Evolutionary conservation across 2,888 invertebrate species (phyloP), one percentile per base, ranked within the genome.

Genomic region (Monoplex corrugatus): DNA sequence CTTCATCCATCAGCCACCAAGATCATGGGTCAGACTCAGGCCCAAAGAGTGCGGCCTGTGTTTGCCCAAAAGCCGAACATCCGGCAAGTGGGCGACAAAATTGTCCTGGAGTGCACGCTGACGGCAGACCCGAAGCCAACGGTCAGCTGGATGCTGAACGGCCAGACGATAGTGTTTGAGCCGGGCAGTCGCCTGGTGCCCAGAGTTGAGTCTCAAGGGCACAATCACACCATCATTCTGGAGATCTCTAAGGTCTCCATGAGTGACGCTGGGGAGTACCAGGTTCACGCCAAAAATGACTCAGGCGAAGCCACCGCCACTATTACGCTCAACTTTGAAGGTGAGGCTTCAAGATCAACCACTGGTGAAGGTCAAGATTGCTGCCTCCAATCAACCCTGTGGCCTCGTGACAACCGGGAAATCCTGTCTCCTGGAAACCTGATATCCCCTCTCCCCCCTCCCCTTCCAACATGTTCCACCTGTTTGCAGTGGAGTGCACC

Each of bases 61-160:
- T 99, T 99, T 96, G 98, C 98, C 92, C 98, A 98, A 97, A 99
- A 99, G 96, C 99, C 99, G 92, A 98, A 98, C 96, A 99, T 99
- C 97, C 98, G 99, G 97, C 99, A 99, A 96, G 98, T 95, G 98
- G 99, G 98, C 93, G 93, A 94, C 45, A 97, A 98, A 92, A 97
- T 99, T 93, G 98, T 99, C 10, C 94, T 95, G 91, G 95, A 95
- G 91, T 95, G 95, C 89, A 93, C 92, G 89, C 93, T 95, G 40
- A 93, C 94, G 8, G 94, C 94, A 40, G 94, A 95, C 82, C 95
- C 96, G 6, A 91, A 98, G 96, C 99, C 99, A 84, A 97, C 97
- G 94, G 98, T 99, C 91, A 98, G 98, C 93, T 99, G 99, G 99
- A 98, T 98, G 97, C 97, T 98, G 95, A 99, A 98, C 93, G 98